phyloP scores from a whole-genome alignment of 2,113 vertebrate species.

The Willisornis vidua region DNA sequence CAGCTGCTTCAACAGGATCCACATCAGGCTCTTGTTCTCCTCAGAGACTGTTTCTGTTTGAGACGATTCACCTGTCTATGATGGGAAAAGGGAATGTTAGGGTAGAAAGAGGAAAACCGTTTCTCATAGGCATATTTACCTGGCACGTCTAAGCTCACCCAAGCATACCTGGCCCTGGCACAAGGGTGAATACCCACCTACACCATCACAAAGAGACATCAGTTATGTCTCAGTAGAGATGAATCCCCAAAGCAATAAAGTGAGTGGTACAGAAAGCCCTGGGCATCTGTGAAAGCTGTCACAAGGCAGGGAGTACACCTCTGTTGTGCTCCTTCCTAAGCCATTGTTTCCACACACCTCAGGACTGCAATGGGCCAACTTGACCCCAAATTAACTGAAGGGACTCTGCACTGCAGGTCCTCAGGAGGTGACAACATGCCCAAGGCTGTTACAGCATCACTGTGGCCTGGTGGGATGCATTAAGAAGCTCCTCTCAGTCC shows the following conservation, averaged over 20 bases:
- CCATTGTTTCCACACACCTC: not conserved
- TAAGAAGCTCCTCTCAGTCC: not conserved
- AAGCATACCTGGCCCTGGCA: not conserved
- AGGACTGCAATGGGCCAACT: not conserved
- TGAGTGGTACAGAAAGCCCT: not conserved
- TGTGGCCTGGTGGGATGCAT: not conserved
- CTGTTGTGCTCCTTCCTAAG: not conserved
- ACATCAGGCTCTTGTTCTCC: slow-evolving; percentile 91
- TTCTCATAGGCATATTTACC: not conserved
- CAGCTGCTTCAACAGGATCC: slow-evolving; percentile 89
- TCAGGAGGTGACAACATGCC: not conserved
- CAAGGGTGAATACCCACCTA: not conserved
- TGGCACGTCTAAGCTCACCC: not conserved
- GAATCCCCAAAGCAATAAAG: not conserved
- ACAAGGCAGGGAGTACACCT: not conserved
- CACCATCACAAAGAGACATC: not conserved
- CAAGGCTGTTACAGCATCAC: not conserved
- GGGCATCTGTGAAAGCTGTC: not conserved
- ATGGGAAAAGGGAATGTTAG: not conserved
- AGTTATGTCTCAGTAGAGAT: not conserved
- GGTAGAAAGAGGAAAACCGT: not conserved
- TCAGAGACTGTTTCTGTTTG: slow-evolving; percentile 93
- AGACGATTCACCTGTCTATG: slow-evolving; percentile 82
- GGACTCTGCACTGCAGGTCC: not conserved
- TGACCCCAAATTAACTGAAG: not conserved